These are phyloP conservation scores for Brachionus angularis DNA, from an alignment of 1,140 invertebrate genomes.

Conservation along the genomic window DNA sequence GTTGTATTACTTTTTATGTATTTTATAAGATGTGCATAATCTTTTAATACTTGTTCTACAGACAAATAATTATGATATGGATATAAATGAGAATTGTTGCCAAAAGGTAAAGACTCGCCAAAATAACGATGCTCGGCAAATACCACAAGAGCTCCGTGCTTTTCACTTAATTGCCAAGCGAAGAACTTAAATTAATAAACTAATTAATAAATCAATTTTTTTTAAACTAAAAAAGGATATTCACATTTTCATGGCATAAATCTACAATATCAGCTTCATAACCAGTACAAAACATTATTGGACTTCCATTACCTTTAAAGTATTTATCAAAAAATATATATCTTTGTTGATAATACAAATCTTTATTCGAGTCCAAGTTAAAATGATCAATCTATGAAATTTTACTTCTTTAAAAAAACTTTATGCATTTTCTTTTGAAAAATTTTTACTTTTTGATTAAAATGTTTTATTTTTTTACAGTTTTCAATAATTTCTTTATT, in stretches of 20 bases:
- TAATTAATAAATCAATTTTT: conserved; percentile 57
- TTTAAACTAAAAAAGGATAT: conserved; percentile 44
- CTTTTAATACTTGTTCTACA: conserved; percentile 86
- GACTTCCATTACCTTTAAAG: conserved; percentile 61
- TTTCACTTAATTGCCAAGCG: conserved; percentile 80
- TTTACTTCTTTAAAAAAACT: background rate
- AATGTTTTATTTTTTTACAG: conserved; percentile 4
- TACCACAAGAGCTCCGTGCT: conserved; percentile 75
- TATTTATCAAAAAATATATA: conserved; percentile 75
- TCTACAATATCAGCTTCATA: conserved; percentile 88
- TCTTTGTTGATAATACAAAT: conserved; percentile 68
- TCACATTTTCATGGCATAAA: conserved; percentile 83
- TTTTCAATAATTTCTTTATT: conserved; percentile 18
- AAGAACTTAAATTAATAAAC: conserved; percentile 92
- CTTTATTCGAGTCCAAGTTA: conserved; percentile 66
- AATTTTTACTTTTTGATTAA: conserved; percentile 28
- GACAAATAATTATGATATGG: conserved; percentile 67
- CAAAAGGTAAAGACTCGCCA: conserved; percentile 79
- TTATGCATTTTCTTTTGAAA: background rate
- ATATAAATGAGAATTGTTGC: conserved; percentile 61
- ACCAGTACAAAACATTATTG: conserved; percentile 94
- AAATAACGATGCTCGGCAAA: conserved; percentile 93
- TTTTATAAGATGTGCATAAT: conserved; percentile 78
- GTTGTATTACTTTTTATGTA: conserved; percentile 62
- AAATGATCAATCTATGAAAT: conserved; percentile 69